A percentile compares a stretch with the other conserved stretches of the same genome.
Evolutionary conservation across 2,113 vertebrate genomes (phyloP).

Genomic region (Nesospiza acunhae): DNA sequence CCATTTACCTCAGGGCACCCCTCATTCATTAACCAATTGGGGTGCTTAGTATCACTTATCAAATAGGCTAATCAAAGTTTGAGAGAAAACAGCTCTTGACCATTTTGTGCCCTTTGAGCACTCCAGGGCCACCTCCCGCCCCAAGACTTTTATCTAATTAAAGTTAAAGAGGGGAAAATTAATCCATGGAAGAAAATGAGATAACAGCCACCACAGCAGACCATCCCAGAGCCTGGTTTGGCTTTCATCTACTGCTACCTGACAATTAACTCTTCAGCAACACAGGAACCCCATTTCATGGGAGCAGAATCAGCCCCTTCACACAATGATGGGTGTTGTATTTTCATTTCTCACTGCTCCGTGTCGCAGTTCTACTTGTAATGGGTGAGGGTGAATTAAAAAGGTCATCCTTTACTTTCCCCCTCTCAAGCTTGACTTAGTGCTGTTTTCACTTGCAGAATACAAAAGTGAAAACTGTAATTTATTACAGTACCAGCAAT

Average conservation of each 20-base stretch:
- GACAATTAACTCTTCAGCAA: constrained; percentile 57
- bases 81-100: constrained; percentile 90
- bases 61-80: constrained; percentile 84
- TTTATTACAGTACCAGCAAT: constrained; percentile 80
- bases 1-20: constrained; percentile 60
- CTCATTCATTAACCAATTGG: constrained; percentile 80
- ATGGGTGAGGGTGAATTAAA: constrained; percentile 40
- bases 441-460: constrained; percentile 80
- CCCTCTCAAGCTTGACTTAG: constrained; percentile 68
- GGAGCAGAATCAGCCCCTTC: neutral
- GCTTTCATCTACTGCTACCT: constrained; percentile 58
- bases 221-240: constrained; percentile 57
- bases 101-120: constrained; percentile 85
- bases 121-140: constrained; percentile 75
- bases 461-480: constrained; percentile 78
- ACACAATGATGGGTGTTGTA: neutral
- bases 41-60: constrained; percentile 88
- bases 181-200: constrained; percentile 80
- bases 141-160: constrained; percentile 90
- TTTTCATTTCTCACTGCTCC: neutral
- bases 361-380: neutral
- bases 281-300: neutral
- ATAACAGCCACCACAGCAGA: constrained; percentile 76
- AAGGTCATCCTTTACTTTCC: constrained; percentile 65
- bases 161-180: constrained; percentile 89